phyloP scores from a whole-genome alignment of 2,888 invertebrate species.

The Dryadula phaetusa region DNA sequence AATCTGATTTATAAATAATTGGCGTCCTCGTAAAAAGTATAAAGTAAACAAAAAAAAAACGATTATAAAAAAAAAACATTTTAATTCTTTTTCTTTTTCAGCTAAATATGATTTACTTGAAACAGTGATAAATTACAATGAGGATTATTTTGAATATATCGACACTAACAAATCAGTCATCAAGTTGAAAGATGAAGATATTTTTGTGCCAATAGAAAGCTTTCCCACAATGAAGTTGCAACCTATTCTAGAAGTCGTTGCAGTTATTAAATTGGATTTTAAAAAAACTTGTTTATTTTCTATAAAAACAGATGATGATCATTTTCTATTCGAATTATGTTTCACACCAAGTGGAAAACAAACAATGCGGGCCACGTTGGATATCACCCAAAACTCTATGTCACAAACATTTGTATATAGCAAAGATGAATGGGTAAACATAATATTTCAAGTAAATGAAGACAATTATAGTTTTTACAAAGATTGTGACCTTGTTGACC shows the following conservation, averaged over 20 bases:
- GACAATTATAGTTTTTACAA: slow-evolving; percentile 30
- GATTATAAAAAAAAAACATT: no score
- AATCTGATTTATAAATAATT: no score
- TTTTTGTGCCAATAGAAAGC: slow-evolving; percentile 41
- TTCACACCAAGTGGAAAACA: slow-evolving; percentile 45
- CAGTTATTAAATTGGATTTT: slow-evolving; percentile 54
- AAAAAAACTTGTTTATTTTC: slow-evolving; percentile 60
- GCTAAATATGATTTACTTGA: slow-evolving; percentile 51
- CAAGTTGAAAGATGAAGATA: slow-evolving; percentile 43
- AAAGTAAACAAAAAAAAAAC: neutral
- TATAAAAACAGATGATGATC: slow-evolving; percentile 47
- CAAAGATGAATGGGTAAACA: slow-evolving; percentile 34
- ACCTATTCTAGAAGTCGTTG: slow-evolving; percentile 59
- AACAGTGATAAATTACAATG: slow-evolving; percentile 28
- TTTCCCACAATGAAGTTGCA: slow-evolving; percentile 42
- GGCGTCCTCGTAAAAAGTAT: no score
- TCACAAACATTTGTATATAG: neutral
- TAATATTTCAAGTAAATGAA: slow-evolving; percentile 34
- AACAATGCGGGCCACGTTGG: slow-evolving; percentile 47
- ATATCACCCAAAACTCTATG: slow-evolving; percentile 22
- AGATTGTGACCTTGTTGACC: slow-evolving; percentile 32
- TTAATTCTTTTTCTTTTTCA: slow-evolving; percentile 31
- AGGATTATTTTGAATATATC: slow-evolving; percentile 33
- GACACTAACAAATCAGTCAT: slow-evolving; percentile 45
- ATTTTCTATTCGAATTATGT: slow-evolving; percentile 53